Conservation (phyloP, 2,113 vertebrate species). For the Pterocles burchelli region DNA sequence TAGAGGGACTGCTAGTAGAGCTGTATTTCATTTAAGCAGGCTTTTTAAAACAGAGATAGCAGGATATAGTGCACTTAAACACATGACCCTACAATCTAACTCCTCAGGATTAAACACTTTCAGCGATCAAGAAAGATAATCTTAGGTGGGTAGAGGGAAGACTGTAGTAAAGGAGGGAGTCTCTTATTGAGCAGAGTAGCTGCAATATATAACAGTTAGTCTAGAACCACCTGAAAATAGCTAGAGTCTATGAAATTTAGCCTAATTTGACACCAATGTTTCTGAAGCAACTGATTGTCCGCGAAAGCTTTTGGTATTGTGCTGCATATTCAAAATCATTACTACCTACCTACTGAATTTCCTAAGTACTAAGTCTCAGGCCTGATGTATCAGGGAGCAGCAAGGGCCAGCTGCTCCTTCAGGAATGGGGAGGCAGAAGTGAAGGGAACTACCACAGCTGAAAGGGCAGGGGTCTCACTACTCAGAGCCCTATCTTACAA, state of each 20-base stretch:
- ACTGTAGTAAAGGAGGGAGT: background rate
- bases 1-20: background rate
- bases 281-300: background rate
- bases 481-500: background rate
- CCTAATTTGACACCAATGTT: background rate
- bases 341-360: background rate
- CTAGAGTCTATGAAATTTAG: background rate
- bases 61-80: background rate
- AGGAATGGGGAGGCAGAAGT: background rate
- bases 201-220: background rate
- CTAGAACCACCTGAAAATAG: background rate
- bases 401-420: background rate
- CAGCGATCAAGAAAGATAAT: background rate
- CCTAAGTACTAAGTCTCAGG: background rate
- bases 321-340: background rate
- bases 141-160: background rate
- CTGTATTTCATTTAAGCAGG: background rate
- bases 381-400: background rate
- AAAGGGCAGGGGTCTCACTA: background rate
- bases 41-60: background rate
- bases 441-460: fast-evolving
- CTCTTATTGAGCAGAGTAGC: background rate
- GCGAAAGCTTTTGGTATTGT: background rate
- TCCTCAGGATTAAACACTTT: background rate
- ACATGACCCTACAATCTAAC: background rate